Base-by-base conservation (phyloP, 2,888 invertebrate species). In the Alviniconcha strummeri region DNA sequence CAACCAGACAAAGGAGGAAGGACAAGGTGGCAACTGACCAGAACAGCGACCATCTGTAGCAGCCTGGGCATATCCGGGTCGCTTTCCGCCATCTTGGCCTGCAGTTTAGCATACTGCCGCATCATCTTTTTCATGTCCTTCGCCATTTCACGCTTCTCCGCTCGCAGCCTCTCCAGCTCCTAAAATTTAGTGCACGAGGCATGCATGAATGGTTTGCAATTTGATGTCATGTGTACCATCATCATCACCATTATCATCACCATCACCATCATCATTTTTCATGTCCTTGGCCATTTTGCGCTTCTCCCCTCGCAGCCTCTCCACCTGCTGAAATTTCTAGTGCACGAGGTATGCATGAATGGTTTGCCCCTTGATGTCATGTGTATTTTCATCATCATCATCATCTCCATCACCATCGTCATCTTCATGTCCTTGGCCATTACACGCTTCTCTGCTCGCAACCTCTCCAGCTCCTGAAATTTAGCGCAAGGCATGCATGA, bases 41-140 rank as follows among this genome's bases (percentile, higher is more conserved):
- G 60, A 15, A 80, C 83, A 60, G 83, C 85, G 11, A 83, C 81
- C 67, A 74, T 77, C 67, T 85, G 78, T 74, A 85, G 79, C 11
- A 82, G 60, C 17, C 15, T 52, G 15, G 60, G 64, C 7, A 60
- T 56, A 19, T 81, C 83, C n/a, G 75, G 69, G 64, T 83, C 78
- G 9, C 19, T n/a, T 55, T 81, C 81, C 56, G 88, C 88, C 11
- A 89, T 77, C 81, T 89, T 88, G 83, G 87, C 86, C 56, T 91
- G 88, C 67, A 89, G 85, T 69, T 89, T 89, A 64, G 84, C 86
- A 75, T 90, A 87, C 7, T 84, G 81, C 80, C 90, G 90, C 67
- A 91, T 85, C 86, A 91, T 87, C 84, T 91, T 91, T 87, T 91
- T 91, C 88, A 92, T 89, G 87, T 92, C 91, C 79, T 88, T 90